phyloP scores from a whole-genome alignment of 2,113 vertebrate genomes.

The Machaerirhynchus nigripectus region DNA sequence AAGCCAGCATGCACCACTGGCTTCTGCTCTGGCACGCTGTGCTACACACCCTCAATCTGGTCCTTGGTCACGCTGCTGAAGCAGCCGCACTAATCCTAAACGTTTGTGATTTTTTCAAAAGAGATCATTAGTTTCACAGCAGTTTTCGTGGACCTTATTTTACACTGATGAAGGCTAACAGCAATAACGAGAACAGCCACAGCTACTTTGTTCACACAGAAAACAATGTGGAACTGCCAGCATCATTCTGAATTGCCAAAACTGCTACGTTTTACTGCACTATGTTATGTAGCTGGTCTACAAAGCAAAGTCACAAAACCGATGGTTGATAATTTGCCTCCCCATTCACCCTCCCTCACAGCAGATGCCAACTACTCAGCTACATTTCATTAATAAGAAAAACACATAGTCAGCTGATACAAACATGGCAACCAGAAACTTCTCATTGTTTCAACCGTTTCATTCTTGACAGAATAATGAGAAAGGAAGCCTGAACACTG shows the following conservation, averaged over 20 bases:
- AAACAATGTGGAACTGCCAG: neutral
- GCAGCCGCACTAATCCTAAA: neutral
- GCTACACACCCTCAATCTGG: neutral
- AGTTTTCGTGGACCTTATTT: neutral
- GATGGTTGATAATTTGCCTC: neutral
- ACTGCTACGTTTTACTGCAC: neutral
- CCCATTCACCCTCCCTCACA: neutral
- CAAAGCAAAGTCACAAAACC: neutral
- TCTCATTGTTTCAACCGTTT: neutral
- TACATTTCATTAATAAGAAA: neutral
- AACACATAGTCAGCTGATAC: neutral
- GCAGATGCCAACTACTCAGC: neutral
- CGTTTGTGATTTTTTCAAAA: neutral
- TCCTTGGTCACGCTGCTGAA: neutral
- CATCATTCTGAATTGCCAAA: neutral
- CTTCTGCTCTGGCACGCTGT: neutral
- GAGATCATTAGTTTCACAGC: neutral
- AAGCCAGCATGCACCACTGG: neutral
- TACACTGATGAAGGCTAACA: neutral
- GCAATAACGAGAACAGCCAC: neutral
- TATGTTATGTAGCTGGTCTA: neutral
- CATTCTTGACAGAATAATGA: neutral
- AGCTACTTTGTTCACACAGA: neutral
- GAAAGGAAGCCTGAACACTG: neutral
- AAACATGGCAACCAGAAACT: neutral